Base-by-base conservation (phyloP, 2,113 vertebrate genomes). In the Struthio camelus region DNA sequence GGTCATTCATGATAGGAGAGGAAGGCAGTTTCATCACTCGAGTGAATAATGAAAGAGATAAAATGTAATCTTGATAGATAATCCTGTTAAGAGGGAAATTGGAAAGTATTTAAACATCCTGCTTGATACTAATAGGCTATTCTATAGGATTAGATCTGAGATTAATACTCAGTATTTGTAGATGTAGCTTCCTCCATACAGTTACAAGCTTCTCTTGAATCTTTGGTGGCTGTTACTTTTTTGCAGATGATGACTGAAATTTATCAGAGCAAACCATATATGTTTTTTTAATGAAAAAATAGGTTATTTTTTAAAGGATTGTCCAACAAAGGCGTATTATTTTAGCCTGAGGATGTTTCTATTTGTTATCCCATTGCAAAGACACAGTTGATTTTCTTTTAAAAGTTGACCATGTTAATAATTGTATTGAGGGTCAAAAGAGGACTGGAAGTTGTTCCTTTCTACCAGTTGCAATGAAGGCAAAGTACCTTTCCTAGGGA, bases 41-140 rank as follows among this genome's bases (percentile, higher is more conserved):
- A 77, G 75, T 89, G 80, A 97, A 85, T 79, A 96, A 91, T 54
- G 51, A 59, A 79, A 86, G 61, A 80, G 46, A 85, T 80, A 86
- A 97, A 96, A 90, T 69, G 65, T 91, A 96, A 91, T 81, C 86
- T 93, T 96, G 72, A 83, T 58, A 89, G 80, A 80, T 91, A 97
- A 96, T 80, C 83, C 66, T 92, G 58, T 92, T 96, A 97, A 93
- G 48, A 89, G 73, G 48, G 88, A 97, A 96, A 95, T 0, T 34
- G 46, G 38, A 62, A 96, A 88, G 58, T 93, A 76, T 94, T 96
- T 97, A 59, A 95, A 86, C n/a, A 54, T 80, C 12, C 67, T 92
- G 14, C 75, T 93, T 95, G 67, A 76, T 93, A 84, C 14, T 93
- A 89, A 80, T 18, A 92, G 79, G 7, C 16, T 80, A 66, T 88